Evolutionary conservation across 2,888 invertebrate species (phyloP).

Genomic region (Campoplex nolae): DNA sequence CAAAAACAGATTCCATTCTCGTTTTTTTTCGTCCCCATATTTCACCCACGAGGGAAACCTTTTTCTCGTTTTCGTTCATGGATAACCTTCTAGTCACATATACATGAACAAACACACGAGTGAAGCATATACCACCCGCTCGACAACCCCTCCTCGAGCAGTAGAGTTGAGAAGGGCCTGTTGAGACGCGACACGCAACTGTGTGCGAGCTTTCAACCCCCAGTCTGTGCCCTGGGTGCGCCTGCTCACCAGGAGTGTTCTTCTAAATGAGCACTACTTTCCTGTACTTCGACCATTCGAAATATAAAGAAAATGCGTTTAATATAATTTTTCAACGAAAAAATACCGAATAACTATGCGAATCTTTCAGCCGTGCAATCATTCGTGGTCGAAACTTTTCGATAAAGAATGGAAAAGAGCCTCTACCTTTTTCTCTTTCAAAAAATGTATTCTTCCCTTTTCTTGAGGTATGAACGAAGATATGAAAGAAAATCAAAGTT

Average conservation of each 20-base stretch:
- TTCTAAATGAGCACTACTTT: conserved; percentile 59
- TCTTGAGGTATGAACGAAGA: background rate
- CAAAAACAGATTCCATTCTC: conserved; percentile 35
- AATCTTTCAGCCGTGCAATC: background rate
- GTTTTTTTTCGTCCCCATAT: conserved; percentile 51
- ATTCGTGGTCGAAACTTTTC: background rate
- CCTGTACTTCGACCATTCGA: conserved; percentile 20
- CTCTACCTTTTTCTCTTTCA: background rate
- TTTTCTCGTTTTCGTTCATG: conserved; percentile 42
- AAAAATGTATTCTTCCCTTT: background rate
- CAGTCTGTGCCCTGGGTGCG: conserved; percentile 32
- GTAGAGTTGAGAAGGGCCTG: conserved; percentile 76
- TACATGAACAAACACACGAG: conserved; percentile 8
- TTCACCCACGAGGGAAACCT: conserved; percentile 46
- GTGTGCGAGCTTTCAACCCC: conserved; percentile 60
- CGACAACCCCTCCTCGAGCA: conserved; percentile 66
- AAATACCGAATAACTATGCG: background rate
- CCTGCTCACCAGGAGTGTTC: conserved; percentile 56
- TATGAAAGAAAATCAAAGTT: conserved; percentile 12
- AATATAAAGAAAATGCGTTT: conserved; percentile 14
- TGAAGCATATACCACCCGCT: conserved; percentile 18
- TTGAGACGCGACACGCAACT: conserved; percentile 80
- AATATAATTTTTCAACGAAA: conserved; percentile 19
- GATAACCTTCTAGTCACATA: conserved; percentile 21
- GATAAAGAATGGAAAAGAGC: background rate